A percentile compares a stretch with the other conserved stretches of the same genome.
phyloP scores from a whole-genome alignment of 2,888 invertebrate genomes.

The Brassicogethes aeneus region DNA sequence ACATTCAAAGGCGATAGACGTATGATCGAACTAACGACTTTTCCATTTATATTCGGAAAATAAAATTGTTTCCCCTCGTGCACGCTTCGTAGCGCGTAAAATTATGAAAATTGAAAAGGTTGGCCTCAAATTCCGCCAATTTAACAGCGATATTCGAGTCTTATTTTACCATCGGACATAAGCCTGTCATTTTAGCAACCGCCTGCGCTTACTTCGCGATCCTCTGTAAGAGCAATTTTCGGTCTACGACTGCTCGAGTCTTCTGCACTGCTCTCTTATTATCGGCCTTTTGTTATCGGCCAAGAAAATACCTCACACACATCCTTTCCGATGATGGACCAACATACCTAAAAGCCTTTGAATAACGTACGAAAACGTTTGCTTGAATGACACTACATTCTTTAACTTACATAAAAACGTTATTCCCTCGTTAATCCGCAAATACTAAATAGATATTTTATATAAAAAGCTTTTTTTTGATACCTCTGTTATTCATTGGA shows the following conservation, averaged over 20 bases:
- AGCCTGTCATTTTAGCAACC: constrained; percentile 33
- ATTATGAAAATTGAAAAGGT: constrained; percentile 39
- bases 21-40: not conserved
- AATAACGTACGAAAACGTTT: no score
- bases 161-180: constrained; percentile 34
- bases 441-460: no score
- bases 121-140: constrained; percentile 34
- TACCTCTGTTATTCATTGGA: no score
- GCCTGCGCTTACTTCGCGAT: constrained; percentile 14
- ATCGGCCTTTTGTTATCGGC: constrained; percentile 11
- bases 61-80: constrained; percentile 27
- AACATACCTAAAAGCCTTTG: constrained; percentile 1
- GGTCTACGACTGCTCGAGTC: constrained; percentile 14
- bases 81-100: constrained; percentile 33
- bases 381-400: no score
- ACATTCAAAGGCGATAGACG: constrained; percentile 1
- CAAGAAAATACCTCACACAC: not conserved
- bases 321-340: not conserved
- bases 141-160: constrained; percentile 37
- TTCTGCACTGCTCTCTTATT: constrained; percentile 16
- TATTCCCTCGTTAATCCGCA: no score
- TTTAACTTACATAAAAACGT: no score
- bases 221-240: constrained; percentile 22
- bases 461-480: no score
- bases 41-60: constrained; percentile 12